phyloP scores from a whole-genome alignment of 2,888 invertebrate species.

The Vandiemenella viatica region DNA sequence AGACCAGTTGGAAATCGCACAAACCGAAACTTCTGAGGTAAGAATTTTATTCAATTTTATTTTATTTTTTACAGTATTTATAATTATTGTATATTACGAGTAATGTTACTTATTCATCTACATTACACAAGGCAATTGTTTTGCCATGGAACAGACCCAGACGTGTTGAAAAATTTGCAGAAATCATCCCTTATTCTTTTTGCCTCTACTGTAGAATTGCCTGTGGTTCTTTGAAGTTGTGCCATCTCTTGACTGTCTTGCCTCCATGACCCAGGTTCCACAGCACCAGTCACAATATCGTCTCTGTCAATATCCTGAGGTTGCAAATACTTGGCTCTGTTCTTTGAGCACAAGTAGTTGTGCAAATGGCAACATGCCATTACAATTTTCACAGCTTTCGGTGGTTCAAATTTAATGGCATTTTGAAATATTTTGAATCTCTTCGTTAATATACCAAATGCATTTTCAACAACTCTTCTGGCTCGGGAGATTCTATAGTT shows the following conservation, averaged over 20 bases:
- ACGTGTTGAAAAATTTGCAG: constrained; percentile 1
- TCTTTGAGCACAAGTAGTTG: constrained; percentile 1
- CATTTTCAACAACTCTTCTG: background rate
- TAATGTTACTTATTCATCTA: background rate
- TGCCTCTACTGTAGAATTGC: constrained; percentile 1
- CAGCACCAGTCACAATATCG: background rate
- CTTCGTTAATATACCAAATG: background rate
- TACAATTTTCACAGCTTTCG: background rate
- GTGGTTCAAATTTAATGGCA: constrained; percentile 2
- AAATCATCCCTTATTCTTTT: constrained; percentile 3
- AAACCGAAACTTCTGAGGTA: constrained; percentile 1
- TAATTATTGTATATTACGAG: no score
- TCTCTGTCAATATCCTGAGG: constrained; percentile 1
- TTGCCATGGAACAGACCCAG: constrained; percentile 1
- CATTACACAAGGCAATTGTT: constrained; percentile 1
- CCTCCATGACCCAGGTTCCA: constrained; percentile 2
- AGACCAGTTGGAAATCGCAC: constrained; percentile 3
- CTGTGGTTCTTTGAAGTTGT: constrained; percentile 2
- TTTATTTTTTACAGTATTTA: background rate
- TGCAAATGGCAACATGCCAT: constrained; percentile 1
- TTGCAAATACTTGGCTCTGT: constrained; percentile 1
- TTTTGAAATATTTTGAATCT: background rate
- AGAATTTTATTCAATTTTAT: background rate
- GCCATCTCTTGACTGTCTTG: background rate
- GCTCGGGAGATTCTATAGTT: background rate